phyloP scores from a whole-genome alignment of 2,797 vertebrate species.

The Neosilurus hyrtlii region DNA sequence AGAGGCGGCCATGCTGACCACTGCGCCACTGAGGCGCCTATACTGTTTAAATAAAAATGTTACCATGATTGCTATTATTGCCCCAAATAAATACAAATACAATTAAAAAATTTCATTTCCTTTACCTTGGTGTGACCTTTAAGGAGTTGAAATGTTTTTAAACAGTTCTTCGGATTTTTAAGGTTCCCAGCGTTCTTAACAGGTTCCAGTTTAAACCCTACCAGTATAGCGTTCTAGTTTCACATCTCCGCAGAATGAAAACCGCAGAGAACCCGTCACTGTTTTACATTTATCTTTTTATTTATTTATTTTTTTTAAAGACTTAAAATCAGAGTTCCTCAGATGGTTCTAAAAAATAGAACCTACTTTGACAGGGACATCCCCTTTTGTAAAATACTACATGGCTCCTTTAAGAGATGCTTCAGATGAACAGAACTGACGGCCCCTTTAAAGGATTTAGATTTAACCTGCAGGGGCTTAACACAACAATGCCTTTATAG shows the following conservation, averaged over 20 bases:
- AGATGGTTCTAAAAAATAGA: background rate
- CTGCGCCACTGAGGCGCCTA: too few relatives aligned
- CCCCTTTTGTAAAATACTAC: background rate
- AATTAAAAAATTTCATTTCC: too few relatives aligned
- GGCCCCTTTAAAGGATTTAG: background rate
- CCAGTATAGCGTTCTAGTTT: background rate
- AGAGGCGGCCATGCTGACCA: too few relatives aligned
- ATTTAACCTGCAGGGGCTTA: background rate
- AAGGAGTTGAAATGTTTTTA: background rate
- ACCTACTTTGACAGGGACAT: background rate
- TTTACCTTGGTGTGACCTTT: too few relatives aligned
- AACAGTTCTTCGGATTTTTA: background rate
- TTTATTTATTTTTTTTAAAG: background rate
- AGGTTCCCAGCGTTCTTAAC: background rate
- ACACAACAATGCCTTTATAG: too few relatives aligned
- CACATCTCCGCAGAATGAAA: background rate
- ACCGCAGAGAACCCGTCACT: background rate
- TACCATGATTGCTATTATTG: too few relatives aligned
- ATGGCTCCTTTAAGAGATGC: background rate
- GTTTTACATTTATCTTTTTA: background rate
- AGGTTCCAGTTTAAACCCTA: background rate
- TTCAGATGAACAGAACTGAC: background rate
- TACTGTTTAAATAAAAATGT: too few relatives aligned
- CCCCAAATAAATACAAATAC: too few relatives aligned
- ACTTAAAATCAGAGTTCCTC: background rate